Base-by-base conservation (phyloP, 2,797 vertebrate genomes). In the Myotis daubentonii region DNA sequence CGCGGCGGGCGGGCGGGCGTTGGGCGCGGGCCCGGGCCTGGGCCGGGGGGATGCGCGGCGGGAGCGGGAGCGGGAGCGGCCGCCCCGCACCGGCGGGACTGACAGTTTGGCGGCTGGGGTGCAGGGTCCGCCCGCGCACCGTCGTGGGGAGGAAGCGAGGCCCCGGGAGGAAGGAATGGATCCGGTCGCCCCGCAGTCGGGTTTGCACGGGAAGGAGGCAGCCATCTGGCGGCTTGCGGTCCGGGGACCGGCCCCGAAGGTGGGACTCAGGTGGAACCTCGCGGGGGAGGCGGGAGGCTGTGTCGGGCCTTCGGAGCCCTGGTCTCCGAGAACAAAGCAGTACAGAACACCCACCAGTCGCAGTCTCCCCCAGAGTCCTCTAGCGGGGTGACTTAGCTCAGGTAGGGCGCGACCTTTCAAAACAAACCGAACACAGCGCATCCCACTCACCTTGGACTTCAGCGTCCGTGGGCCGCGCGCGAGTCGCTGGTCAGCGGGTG, bases 271-370 rank as follows among this genome's bases (percentile, higher is more conserved):
- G 93, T 86, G 92, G 66, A 23, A 36, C 72, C 92, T 62, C 38
- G 20, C 41, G 78, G 60, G 90, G 94, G 88, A 87, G 93, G 95
- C 49, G 81, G 88, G 91, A 76, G 87, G 66, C 13, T 80, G 9
- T 19, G 23, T 57, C 23, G 49, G 92, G 85, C 89, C 74, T 47
- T n/a, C 70, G 70, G 75, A 80, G 33, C 38, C 2, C 36, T 6
- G 13, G 85, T 78, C 81, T 75, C 33, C 5, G 93, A 97, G 95
- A 97, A 97, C 95, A 95, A 96, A 97, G 97, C 97, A 93, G 93
- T 93, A n/a, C 55, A 3, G 84, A 80, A 82, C 93, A 70, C 92
- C 93, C 85, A 41, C 41, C 41, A 82, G 87, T 92, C 70, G 8
- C 70, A 41, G n/a, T 94, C 78, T 60, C 65, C 78, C n/a, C 55